Conservation (phyloP, 2,888 invertebrate species). For the Corbicula japonica region DNA sequence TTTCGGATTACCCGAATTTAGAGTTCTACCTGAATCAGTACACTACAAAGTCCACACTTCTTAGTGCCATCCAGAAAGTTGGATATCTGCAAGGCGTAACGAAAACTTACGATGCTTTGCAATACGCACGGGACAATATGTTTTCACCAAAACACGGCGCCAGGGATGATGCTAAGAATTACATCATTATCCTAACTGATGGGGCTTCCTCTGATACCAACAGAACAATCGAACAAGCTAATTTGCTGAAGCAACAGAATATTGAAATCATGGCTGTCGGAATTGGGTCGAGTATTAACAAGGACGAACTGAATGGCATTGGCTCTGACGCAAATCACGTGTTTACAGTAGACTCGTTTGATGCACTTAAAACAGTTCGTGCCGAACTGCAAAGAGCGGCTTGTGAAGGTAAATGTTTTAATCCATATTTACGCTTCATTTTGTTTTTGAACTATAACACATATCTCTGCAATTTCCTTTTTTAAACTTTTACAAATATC, state of each 20-base stretch:
- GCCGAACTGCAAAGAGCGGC: constrained; percentile 61
- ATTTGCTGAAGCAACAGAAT: constrained; percentile 46
- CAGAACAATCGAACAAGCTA: constrained; percentile 57
- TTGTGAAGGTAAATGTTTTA: constrained; percentile 50
- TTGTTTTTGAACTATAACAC: too few species aligned
- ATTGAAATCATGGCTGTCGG: constrained; percentile 63
- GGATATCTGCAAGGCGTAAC: constrained; percentile 55
- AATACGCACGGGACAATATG: constrained; percentile 54
- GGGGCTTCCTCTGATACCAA: constrained; percentile 54
- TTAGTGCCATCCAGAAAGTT: constrained; percentile 61
- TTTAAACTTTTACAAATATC: too few species aligned
- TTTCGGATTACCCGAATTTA: constrained; percentile 44
- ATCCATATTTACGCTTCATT: background rate
- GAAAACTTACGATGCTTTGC: constrained; percentile 62
- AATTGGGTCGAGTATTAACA: constrained; percentile 60
- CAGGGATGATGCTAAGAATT: constrained; percentile 60
- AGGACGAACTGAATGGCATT: constrained; percentile 55
- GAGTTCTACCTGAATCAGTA: constrained; percentile 72
- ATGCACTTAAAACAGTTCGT: constrained; percentile 49
- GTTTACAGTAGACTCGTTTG: constrained; percentile 53
- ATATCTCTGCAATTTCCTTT: too few species aligned
- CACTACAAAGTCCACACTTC: constrained; percentile 41
- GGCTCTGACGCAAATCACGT: constrained; percentile 60
- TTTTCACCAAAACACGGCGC: constrained; percentile 62
- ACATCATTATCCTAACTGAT: constrained; percentile 67